Evolutionary conservation across 2,888 invertebrate genomes (phyloP), one percentile per base, ranked within the genome.

Genomic region (Apotomis turbidana): DNA sequence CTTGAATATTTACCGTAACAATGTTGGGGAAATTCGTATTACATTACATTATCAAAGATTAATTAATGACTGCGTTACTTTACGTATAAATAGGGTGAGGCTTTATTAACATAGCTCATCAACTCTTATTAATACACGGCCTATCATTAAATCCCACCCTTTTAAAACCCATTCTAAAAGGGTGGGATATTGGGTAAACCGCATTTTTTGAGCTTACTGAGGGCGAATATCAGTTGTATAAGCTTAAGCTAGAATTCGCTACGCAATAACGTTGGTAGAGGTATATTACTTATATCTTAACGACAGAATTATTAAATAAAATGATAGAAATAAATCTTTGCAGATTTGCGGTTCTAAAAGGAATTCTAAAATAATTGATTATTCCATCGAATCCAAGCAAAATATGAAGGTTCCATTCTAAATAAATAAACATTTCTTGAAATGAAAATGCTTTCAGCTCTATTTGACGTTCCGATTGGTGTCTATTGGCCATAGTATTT

Each of bases 121-220:
- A 38, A 46, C 12, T 38, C 51, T 13, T 10, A 52, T 68, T 46
- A 61, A 68, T 61, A 61, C 54, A 46, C 13, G 13, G 54, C 15
- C 61, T 61, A 55, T 64, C 12, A 41, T 69, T 52, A 61, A 55
- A 55, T 27, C 60, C 60, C 46, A 69, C 38, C 55, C 69, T 62
- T 69, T 69, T 69, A 62, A 64, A 55, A 36, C 27, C 44, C 27
- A 64, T 44, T 46, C 46, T 59, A 15, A 51, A 54, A 64, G 64
- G 64, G 12, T 55, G 15, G 44, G 44, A 44, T 64, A 15, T 54
- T 10, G 54, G 41, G 15, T 41, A 41, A 64, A 44, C 44, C 54
- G 15, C 54, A 13, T 64, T 64, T 27, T 27, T 59, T 54, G 15
- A 64, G 57, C 12, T n/a, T 64, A 70, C 64, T 70, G 64, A 64